These are phyloP conservation scores for Pogona vitticeps DNA, from an alignment of 2,113 vertebrate genomes.

Conservation along the genomic window DNA sequence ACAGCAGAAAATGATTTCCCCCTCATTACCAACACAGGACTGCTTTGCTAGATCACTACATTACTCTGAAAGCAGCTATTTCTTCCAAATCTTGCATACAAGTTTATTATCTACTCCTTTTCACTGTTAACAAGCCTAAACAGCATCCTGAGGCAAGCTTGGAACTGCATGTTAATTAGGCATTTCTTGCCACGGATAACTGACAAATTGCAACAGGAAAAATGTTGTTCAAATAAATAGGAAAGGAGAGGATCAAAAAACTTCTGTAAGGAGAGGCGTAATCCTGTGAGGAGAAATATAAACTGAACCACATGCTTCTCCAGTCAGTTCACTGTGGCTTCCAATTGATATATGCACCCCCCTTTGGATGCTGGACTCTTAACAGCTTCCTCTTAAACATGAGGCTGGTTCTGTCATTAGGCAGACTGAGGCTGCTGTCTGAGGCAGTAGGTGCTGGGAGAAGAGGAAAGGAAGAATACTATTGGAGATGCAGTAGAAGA, in stretches of 20 bases:
- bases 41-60: slow-evolving; percentile 4
- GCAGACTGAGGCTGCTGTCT: background rate
- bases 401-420: background rate
- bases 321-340: background rate
- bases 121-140: slow-evolving; percentile 32
- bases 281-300: background rate
- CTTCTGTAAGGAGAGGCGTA: background rate
- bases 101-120: slow-evolving; percentile 24
- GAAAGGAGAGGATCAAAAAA: background rate
- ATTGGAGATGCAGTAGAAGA: background rate
- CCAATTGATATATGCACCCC: background rate
- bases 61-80: slow-evolving; percentile 17
- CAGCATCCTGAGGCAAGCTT: slow-evolving; percentile 7
- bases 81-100: slow-evolving; percentile 7
- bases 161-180: slow-evolving; percentile 26
- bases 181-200: background rate
- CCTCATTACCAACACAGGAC: background rate
- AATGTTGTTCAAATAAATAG: background rate
- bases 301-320: background rate
- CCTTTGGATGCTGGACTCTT: background rate
- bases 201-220: slow-evolving; percentile 27
- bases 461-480: background rate
- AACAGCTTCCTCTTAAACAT: background rate
- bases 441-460: background rate
- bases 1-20: background rate